Base-by-base conservation (phyloP, 2,888 invertebrate genomes). In the Sarcophaga caerulescens region DNA sequence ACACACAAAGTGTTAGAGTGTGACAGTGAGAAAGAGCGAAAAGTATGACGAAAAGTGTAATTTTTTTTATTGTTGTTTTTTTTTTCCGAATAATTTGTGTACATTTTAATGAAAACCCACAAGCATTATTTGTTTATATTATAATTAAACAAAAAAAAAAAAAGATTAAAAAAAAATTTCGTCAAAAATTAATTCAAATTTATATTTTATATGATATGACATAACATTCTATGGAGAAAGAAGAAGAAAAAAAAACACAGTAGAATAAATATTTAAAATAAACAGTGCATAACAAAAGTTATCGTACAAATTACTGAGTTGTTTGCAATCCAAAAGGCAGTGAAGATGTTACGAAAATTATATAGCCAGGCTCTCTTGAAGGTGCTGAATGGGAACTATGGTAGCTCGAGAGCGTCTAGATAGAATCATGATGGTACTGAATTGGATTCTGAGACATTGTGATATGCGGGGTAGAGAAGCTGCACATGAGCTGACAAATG, bases 71-170 rank as follows among this genome's bases (percentile, higher is more conserved):
- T 35, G 35, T 35, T 35, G 8, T 68, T 45, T 25, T 69, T 45
- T 60, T 59, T 78, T 52, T 68, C 45, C 59, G 52, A 82, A 65
- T 70, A 4, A 69, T 74, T 8, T 35, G 35, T 35, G 35, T 35
- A 35, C 35, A 35, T 35, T 35, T 75, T 63, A 84, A 87, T 87
- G 85, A 88, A 52, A 88, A 88, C 88, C 88, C 88, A 88, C 88
- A 88, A 88, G 88, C 88, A 87, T 65, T 85, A 35, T 35, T 35
- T 35, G 35, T 35, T 35, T 80, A 83, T 85, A 76, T 65, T 66
- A 65, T 70, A 76, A 70, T 65, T 82, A 76, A 71, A 76, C 65
- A 63, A 21, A 71, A n/a, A 35, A 11, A 47, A 23, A 44, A 47
- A 35, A 23, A 69, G 23, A 17, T 2, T 52, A 52, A 60, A 63